Evolutionary conservation across 1,140 invertebrate genomes (phyloP).

Genomic region (Lamellibrachia luymesi): DNA sequence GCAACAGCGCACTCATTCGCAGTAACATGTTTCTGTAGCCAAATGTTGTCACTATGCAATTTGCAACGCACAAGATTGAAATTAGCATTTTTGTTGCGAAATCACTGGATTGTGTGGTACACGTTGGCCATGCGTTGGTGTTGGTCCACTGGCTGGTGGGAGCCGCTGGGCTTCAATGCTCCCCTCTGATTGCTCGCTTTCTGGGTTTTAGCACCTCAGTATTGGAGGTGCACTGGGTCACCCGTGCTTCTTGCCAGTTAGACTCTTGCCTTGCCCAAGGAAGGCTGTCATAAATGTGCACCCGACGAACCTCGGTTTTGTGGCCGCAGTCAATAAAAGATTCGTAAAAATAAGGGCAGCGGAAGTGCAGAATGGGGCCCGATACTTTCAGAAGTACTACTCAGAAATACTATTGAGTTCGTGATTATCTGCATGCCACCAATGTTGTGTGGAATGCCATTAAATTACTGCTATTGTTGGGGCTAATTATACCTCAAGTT

Average conservation of each 20-base stretch:
- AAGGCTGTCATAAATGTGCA: not conserved
- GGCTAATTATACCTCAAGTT: not conserved
- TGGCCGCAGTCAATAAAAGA: not conserved
- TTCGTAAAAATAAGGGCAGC: not conserved
- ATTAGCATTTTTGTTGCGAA: not conserved
- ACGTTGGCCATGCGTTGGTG: not conserved
- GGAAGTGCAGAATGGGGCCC: not conserved
- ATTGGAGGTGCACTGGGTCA: not conserved
- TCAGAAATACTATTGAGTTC: too few relatives aligned
- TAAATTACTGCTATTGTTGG: not conserved
- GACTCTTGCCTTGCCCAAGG: not conserved
- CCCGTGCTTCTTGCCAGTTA: not conserved
- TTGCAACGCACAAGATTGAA: not conserved
- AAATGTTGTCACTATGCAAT: not conserved
- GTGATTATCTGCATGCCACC: not conserved
- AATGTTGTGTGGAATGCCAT: not conserved
- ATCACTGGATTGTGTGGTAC: not conserved
- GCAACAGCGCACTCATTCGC: not conserved
- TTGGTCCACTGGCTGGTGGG: not conserved
- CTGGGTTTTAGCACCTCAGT: not conserved
- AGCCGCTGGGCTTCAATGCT: not conserved
- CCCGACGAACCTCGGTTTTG: not conserved
- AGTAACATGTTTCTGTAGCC: not conserved
- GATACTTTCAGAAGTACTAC: not conserved
- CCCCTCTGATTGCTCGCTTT: not conserved